Percentiles rank a stretch among this genome's conserved stretches.
Conservation (phyloP, 2,888 invertebrate genomes). For the Clivina fossor region DNA sequence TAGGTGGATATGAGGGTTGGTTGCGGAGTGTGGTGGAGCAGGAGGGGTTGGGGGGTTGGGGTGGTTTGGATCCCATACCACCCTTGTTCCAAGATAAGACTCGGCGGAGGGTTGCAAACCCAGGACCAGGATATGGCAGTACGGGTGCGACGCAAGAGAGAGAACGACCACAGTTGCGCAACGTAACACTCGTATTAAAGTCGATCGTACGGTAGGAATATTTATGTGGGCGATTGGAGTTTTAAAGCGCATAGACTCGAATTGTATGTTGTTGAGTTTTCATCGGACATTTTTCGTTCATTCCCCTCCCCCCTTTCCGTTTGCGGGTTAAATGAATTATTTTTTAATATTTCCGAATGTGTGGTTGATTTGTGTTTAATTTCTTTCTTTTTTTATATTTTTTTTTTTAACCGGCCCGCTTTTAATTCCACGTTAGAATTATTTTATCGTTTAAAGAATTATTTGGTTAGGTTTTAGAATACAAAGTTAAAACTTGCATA, state of each 20-base stretch:
- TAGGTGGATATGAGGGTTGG: no score
- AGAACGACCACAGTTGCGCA: slow-evolving; percentile 2
- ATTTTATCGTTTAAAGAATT: slow-evolving; percentile 7
- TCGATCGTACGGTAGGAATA: not conserved
- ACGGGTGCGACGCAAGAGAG: slow-evolving; percentile 7
- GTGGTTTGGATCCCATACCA: not conserved
- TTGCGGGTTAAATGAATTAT: slow-evolving; percentile 12
- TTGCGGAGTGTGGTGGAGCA: no score
- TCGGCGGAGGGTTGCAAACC: no score
- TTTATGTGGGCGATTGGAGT: not conserved
- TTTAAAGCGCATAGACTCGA: slow-evolving; percentile 30
- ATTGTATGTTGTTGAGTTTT: not conserved
- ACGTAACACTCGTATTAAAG: slow-evolving; percentile 3
- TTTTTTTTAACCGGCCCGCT: not conserved
- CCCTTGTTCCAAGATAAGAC: slow-evolving; percentile 16
- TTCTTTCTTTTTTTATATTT: no score
- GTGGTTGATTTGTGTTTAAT: slow-evolving; percentile 5
- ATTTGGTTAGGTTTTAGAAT: no score
- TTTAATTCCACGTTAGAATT: not conserved
- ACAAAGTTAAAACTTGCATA: no score
- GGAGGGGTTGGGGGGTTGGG: slow-evolving; percentile 3
- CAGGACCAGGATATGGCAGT: no score
- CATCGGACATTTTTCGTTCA: no score
- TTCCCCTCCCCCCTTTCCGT: not conserved
- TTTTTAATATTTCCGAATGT: slow-evolving; percentile 24